These are phyloP conservation scores for Prosapia bicincta DNA, from an alignment of 2,888 invertebrate genomes.

Conservation along the genomic window DNA sequence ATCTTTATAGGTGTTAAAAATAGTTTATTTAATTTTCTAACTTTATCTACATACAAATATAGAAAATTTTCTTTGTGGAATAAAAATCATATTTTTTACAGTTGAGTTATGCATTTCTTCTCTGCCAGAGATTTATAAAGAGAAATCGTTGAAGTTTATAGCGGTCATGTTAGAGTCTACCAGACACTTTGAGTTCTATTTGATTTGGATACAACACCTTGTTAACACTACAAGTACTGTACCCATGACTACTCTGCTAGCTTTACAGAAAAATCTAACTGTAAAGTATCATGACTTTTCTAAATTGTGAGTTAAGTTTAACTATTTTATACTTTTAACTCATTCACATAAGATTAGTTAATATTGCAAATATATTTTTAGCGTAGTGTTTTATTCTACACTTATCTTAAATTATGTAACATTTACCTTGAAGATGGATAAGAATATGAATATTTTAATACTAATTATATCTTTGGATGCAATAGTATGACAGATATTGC, in stretches of 20 bases:
- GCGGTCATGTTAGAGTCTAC: slow-evolving; percentile 71
- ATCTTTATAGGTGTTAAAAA: no score
- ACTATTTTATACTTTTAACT: slow-evolving; percentile 26
- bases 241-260: slow-evolving; percentile 62
- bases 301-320: slow-evolving; percentile 67
- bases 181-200: slow-evolving; percentile 83
- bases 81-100: no score
- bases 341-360: no score
- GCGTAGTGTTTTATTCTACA: no score
- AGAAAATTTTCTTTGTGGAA: slow-evolving; percentile 32
- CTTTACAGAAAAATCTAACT: slow-evolving; percentile 74
- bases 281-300: slow-evolving; percentile 75
- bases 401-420: neutral
- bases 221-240: slow-evolving; percentile 56
- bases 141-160: slow-evolving; percentile 67
- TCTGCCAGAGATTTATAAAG: slow-evolving; percentile 71
- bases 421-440: no score
- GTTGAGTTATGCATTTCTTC: slow-evolving; percentile 70
- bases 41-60: no score
- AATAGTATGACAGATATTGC: no score
- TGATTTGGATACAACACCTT: slow-evolving; percentile 71
- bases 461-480: no score
- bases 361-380: no score
- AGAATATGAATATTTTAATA: no score
- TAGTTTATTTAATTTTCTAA: no score